phyloP scores from a whole-genome alignment of 1,140 invertebrate genomes.

The Eufriesea mexicana region DNA sequence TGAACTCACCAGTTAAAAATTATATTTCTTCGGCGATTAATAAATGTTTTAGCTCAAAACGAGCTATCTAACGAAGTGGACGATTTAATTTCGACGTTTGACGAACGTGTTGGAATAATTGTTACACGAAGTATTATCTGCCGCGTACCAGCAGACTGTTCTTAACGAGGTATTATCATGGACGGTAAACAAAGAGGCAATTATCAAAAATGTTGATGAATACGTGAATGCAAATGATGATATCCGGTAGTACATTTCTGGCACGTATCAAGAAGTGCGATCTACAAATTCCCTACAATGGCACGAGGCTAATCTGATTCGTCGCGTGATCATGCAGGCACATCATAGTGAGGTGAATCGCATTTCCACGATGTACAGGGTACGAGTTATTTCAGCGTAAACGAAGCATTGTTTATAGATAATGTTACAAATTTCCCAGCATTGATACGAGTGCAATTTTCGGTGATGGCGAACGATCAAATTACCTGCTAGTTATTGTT shows the following conservation, averaged over 20 bases:
- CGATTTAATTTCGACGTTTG: background rate
- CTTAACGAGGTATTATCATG: conserved; percentile 6
- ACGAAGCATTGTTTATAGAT: conserved; percentile 47
- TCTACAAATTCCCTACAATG: conserved; percentile 20
- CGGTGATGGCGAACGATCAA: conserved; percentile 26
- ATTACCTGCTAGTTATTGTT: background rate
- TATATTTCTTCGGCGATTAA: no score
- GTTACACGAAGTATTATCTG: background rate
- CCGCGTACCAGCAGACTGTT: no score
- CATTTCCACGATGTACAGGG: conserved; percentile 39
- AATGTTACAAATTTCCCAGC: conserved; percentile 39
- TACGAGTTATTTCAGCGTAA: conserved; percentile 34
- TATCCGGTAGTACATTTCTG: background rate
- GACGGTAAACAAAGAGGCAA: background rate
- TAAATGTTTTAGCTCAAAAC: background rate
- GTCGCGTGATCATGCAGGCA: conserved; percentile 51
- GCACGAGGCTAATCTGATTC: conserved; percentile 37
- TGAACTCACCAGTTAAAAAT: no score
- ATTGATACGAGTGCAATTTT: conserved; percentile 32
- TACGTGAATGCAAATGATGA: background rate
- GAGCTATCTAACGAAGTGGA: background rate
- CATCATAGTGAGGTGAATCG: conserved; percentile 47
- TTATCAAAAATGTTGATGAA: conserved; percentile 11
- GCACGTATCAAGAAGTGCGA: conserved; percentile 3
- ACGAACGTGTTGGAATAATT: background rate